phyloP scores from a whole-genome alignment of 92 coral and sea anemone species.

The Bergia puertoricense region DNA sequence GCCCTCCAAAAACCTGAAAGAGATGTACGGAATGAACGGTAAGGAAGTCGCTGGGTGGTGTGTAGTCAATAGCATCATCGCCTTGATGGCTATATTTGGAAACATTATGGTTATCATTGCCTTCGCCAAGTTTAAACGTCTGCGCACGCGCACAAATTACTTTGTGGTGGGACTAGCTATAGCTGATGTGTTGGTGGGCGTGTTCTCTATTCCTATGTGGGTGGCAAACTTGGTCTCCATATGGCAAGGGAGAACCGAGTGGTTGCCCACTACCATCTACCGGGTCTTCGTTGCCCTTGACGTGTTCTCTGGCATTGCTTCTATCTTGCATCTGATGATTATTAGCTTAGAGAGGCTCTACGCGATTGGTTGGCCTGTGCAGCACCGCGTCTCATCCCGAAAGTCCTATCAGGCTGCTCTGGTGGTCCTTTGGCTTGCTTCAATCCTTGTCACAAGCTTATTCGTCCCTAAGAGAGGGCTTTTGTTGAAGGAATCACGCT shows the following conservation, averaged over 20 bases:
- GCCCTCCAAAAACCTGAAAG: conserved; percentile 28
- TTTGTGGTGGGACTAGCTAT: conserved; percentile 52
- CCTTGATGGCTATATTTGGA: conserved; percentile 47
- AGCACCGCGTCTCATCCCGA: conserved; percentile 62
- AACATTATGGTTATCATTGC: conserved; percentile 50
- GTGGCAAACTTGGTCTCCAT: conserved; percentile 59
- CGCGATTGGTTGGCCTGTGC: conserved; percentile 77
- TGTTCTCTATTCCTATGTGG: conserved; percentile 63
- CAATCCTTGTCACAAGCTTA: conserved; percentile 43
- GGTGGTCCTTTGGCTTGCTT: conserved; percentile 47
- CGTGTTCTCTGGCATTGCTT: conserved; percentile 64
- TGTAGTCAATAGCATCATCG: conserved; percentile 43
- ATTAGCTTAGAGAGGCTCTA: conserved; percentile 67
- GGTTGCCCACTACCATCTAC: conserved; percentile 57
- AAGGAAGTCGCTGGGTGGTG: conserved; percentile 49
- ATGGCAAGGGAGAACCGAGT: conserved; percentile 59
- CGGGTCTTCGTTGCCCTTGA: conserved; percentile 60
- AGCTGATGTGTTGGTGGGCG: conserved; percentile 52
- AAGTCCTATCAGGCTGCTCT: conserved; percentile 50
- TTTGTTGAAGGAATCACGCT: conserved; percentile 43
- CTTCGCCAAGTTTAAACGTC: conserved; percentile 44
- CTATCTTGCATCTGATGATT: conserved; percentile 64
- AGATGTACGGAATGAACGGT: conserved; percentile 34
- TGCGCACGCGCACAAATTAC: conserved; percentile 58
- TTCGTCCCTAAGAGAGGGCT: conserved; percentile 51